Evolutionary conservation across 1,140 invertebrate species (phyloP).

Genomic region (Cotesia vestalis): DNA sequence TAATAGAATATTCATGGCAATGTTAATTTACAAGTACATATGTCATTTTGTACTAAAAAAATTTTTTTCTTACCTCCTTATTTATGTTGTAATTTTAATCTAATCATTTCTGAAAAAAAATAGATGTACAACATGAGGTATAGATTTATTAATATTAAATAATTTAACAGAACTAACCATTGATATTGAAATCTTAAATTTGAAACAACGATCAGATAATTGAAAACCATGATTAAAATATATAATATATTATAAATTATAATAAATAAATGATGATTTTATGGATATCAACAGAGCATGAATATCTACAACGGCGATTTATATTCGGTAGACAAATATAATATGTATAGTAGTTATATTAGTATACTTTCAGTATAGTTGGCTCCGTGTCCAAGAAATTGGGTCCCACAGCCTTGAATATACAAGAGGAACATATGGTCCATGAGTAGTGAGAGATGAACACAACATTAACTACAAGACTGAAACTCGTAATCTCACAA

Average conservation of each 20-base stretch:
- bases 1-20: too few species aligned
- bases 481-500: slow-evolving; percentile 58
- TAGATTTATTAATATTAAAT: too few species aligned
- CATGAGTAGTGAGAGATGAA: slow-evolving; percentile 47
- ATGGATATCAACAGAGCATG: neutral
- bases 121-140: too few species aligned
- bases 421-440: slow-evolving; percentile 55
- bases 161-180: too few species aligned
- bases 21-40: too few species aligned
- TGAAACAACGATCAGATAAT: too few species aligned
- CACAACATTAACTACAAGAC: slow-evolving; percentile 50
- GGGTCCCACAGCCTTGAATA: slow-evolving; percentile 53
- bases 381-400: slow-evolving; percentile 27
- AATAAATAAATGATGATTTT: slow-evolving; percentile 37
- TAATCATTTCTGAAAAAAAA: too few species aligned
- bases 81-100: too few species aligned
- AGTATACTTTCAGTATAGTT: neutral
- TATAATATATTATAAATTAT: slow-evolving; percentile 5
- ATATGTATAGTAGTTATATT: neutral
- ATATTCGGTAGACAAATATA: neutral
- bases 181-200: too few species aligned
- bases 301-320: neutral
- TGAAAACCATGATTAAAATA: too few species aligned
- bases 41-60: too few species aligned
- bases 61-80: too few species aligned